Conservation (phyloP, 2,113 vertebrate genomes). For the Microcebus ravelobensis region DNA sequence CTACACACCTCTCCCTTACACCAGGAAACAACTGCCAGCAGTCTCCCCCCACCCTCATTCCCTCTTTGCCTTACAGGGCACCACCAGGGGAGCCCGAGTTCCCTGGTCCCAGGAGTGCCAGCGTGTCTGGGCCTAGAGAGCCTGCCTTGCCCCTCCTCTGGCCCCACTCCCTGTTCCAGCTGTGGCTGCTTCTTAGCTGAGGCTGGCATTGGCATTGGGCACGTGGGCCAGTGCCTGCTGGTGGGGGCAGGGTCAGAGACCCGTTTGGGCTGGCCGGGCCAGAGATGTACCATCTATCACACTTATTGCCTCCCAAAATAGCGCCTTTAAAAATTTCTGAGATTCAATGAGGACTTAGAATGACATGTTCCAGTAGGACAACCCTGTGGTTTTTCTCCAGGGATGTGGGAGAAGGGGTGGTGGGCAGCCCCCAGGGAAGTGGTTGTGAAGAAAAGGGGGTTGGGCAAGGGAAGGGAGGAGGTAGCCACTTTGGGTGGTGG, state of each 20-base stretch:
- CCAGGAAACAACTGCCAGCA: neutral
- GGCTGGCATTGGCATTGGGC: conserved; percentile 37
- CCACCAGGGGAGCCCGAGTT: conserved; percentile 46
- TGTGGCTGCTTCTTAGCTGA: conserved; percentile 1
- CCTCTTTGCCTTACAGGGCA: neutral
- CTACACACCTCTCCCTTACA: neutral
- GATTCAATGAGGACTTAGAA: conserved; percentile 48
- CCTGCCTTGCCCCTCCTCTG: conserved; percentile 42
- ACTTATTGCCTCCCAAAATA: conserved; percentile 53
- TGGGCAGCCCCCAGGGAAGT: neutral
- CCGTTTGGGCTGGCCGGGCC: neutral
- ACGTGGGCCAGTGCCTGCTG: neutral
- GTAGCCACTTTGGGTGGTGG: neutral
- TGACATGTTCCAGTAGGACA: neutral
- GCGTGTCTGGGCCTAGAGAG: conserved; percentile 63
- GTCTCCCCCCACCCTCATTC: neutral
- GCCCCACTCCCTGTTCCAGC: conserved; percentile 38
- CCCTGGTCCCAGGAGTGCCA: conserved; percentile 24
- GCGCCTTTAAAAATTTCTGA: conserved; percentile 31
- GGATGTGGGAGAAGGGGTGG: neutral
- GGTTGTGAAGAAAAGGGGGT: neutral
- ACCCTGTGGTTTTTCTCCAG: conserved; percentile 33
- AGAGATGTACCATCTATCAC: neutral
- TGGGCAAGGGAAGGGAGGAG: neutral
- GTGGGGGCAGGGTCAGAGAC: neutral